These are phyloP conservation scores for Rachycentron canadum DNA, from an alignment of 2,797 vertebrate genomes.

Conservation along the genomic window DNA sequence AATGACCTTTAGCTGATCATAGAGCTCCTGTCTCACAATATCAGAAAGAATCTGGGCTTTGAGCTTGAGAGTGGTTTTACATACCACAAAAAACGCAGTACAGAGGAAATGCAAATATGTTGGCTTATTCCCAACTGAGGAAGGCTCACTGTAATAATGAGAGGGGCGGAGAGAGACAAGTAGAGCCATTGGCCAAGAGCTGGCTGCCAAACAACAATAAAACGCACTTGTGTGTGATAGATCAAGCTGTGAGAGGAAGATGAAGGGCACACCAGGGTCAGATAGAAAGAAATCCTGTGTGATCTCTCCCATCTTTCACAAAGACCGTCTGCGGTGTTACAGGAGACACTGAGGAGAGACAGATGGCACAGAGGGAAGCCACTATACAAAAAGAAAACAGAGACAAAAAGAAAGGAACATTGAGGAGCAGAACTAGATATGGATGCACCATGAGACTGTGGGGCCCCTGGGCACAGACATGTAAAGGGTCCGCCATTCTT, in stretches of 20 bases:
- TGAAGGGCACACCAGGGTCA: slow-evolving; percentile 74
- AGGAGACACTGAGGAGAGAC: slow-evolving; percentile 47
- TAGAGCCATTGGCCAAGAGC: slow-evolving; percentile 62
- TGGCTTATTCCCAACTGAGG: slow-evolving; percentile 56
- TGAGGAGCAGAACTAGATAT: slow-evolving; percentile 14
- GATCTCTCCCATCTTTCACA: slow-evolving; percentile 72
- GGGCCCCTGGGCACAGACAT: slow-evolving; percentile 5
- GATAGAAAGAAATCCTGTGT: slow-evolving; percentile 76
- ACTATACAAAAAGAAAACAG: slow-evolving; percentile 18
- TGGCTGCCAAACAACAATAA: slow-evolving; percentile 72
- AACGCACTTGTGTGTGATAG: slow-evolving; percentile 70
- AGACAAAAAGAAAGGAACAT: slow-evolving; percentile 14
- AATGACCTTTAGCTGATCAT: slow-evolving; percentile 22
- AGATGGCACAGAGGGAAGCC: slow-evolving; percentile 44
- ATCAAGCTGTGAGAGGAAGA: slow-evolving; percentile 74
- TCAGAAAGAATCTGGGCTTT: slow-evolving; percentile 18
- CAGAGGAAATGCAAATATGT: slow-evolving; percentile 58
- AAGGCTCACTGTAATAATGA: slow-evolving; percentile 56
- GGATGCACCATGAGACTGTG: slow-evolving; percentile 8
- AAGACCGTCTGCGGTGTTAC: slow-evolving; percentile 54
- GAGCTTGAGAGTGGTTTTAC: slow-evolving; percentile 23
- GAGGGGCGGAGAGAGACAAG: slow-evolving; percentile 55
- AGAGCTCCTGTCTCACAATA: slow-evolving; percentile 3
- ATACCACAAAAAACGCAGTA: neutral
- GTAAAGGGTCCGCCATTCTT: neutral